Evolutionary conservation across 2,888 invertebrate species (phyloP).

Genomic region (Troides oblongomaculatus): DNA sequence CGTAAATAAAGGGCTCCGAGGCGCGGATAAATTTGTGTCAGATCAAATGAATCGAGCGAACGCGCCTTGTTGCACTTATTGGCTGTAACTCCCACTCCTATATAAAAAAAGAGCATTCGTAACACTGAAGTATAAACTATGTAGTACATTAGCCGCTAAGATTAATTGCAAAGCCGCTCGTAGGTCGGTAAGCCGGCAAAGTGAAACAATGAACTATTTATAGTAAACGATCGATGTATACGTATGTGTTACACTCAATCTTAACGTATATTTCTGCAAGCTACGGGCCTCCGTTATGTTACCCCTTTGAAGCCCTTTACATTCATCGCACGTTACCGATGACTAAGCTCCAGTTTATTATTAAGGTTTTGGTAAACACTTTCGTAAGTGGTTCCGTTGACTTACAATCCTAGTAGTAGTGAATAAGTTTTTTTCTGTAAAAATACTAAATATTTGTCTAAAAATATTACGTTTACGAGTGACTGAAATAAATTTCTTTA

Average conservation of each 20-base stretch:
- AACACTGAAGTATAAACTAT: conserved; percentile 21
- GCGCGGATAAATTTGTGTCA: conserved; percentile 78
- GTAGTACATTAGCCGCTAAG: conserved; percentile 25
- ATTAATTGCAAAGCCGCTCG: conserved; percentile 25
- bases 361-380: conserved; percentile 5
- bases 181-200: conserved; percentile 25
- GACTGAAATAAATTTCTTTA: too few relatives aligned
- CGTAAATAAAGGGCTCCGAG: conserved; percentile 72
- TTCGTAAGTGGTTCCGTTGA: background rate
- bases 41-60: conserved; percentile 76
- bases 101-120: conserved; percentile 5
- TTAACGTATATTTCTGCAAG: conserved; percentile 9
- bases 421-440: background rate
- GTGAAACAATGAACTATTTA: conserved; percentile 33
- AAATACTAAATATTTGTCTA: too few relatives aligned
- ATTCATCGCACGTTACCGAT: conserved; percentile 9
- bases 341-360: conserved; percentile 11
- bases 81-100: conserved; percentile 40
- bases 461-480: too few relatives aligned
- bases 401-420: background rate
- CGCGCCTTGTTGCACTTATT: conserved; percentile 73
- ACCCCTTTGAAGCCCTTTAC: conserved; percentile 24
- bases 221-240: conserved; percentile 33
- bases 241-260: background rate
- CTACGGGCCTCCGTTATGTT: conserved; percentile 5